Evolutionary conservation across 2,888 invertebrate species (phyloP), one percentile per base, ranked within the genome.

Genomic region (Acrocyrtus sp.): DNA sequence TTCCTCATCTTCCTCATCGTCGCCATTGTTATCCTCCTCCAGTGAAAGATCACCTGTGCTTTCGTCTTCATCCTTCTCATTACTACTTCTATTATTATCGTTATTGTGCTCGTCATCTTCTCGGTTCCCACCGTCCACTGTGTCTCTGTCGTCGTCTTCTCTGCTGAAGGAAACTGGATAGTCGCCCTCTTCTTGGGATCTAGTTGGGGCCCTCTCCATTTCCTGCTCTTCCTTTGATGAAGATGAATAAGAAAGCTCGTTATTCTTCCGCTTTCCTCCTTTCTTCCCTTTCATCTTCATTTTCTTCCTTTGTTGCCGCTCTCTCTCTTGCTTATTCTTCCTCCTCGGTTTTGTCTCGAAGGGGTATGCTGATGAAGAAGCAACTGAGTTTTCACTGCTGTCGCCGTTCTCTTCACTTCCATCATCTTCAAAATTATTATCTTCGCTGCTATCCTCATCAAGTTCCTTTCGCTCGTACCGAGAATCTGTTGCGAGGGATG

Each of bases 11-110:
- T 29, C 65, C 29, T 56, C 65, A 24, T 26, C 53, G 5, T 34
- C 26, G 15, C 27, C 54, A 26, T 22, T 19, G 15, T 56, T 56
- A 29, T n/a, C 26, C 8, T 50, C 48, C 10, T 50, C 48, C 3
- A n/a, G n/a, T n/a, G n/a, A n/a, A n/a, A n/a, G n/a, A n/a, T 48
- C 29, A n/a, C 12, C 21, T 1, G 12, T 41, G 3, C 27, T 21
- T 24, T 29, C 54, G 27, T 17, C 34, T 12, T 54, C 21, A 54
- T 8, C 27, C 15, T 39, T 29, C 8, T 39, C 50, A 61, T 27
- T 34, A 43, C 24, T 53, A 22, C 15, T 29, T 57, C 41, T 56
- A 47, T 63, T 26, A 54, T 24, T 63, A 63, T 56, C 66, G 47
- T 43, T 53, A 43, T 51, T 41, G 53, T 43, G 24, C 8, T 24